Conservation (phyloP, 2,888 invertebrate genomes). For the Formica aserva region DNA sequence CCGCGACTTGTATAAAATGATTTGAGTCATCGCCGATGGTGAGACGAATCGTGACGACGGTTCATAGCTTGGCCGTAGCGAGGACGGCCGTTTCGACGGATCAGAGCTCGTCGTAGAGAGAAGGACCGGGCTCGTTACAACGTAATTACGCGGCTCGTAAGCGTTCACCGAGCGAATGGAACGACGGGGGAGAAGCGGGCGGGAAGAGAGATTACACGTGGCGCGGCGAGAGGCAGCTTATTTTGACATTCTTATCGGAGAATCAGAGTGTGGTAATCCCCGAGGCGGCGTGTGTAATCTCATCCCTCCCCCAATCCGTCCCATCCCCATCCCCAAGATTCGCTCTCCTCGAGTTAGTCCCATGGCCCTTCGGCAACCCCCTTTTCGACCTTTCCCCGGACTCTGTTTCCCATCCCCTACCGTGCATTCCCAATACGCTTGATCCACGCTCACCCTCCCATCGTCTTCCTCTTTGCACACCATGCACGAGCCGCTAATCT, state of each 20-base stretch:
- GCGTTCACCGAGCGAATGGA: constrained; percentile 50
- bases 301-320: constrained; percentile 68
- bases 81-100: constrained; percentile 65
- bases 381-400: constrained; percentile 65
- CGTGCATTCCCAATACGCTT: constrained; percentile 53
- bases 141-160: constrained; percentile 83
- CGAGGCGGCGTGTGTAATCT: constrained; percentile 83
- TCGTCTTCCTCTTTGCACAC: constrained; percentile 64
- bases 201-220: constrained; percentile 76
- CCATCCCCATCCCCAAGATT: constrained; percentile 65
- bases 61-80: background rate
- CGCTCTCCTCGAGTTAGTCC: constrained; percentile 56
- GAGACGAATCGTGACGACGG: constrained; percentile 48
- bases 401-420: constrained; percentile 43
- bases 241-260: constrained; percentile 85
- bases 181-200: background rate
- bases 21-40: constrained; percentile 49
- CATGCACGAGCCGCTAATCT: constrained; percentile 81
- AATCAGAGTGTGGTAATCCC: constrained; percentile 85
- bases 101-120: constrained; percentile 56
- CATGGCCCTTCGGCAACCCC: constrained; percentile 70
- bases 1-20: constrained; percentile 24
- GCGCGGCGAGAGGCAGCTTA: constrained; percentile 80
- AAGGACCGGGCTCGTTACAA: constrained; percentile 77
- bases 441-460: constrained; percentile 61